Evolutionary conservation across 2,113 vertebrate genomes (phyloP).

Genomic region (Ranitomeya variabilis): DNA sequence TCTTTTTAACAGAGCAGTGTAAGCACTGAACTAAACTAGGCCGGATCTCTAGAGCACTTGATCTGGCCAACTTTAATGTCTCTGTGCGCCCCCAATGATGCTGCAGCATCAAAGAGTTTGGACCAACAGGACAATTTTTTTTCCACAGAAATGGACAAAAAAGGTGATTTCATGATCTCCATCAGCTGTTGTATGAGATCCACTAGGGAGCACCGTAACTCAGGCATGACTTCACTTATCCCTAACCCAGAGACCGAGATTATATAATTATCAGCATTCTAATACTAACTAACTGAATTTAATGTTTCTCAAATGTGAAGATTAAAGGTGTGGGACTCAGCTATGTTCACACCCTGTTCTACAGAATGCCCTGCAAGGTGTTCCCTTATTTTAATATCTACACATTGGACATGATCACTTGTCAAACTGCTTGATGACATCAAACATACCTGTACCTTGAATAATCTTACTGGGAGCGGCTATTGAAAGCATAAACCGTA

Average conservation of each 20-base stretch:
- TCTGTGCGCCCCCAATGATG: too few relatives aligned
- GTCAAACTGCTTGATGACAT: slow-evolving; percentile 11
- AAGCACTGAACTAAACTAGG: too few relatives aligned
- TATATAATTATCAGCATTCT: slow-evolving; percentile 22
- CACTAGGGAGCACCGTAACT: slow-evolving; percentile 43
- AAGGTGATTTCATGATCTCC: not conserved
- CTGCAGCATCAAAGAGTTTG: too few relatives aligned
- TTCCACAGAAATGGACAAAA: not conserved
- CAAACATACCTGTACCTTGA: slow-evolving; percentile 32
- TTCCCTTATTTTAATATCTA: not conserved
- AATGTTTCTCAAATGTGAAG: not conserved
- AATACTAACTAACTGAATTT: not conserved
- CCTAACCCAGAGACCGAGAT: not conserved
- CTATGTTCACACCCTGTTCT: slow-evolving; percentile 47
- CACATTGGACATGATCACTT: slow-evolving; percentile 19
- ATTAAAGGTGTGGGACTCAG: slow-evolving; percentile 37
- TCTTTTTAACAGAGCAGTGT: too few relatives aligned
- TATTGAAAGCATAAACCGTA: slow-evolving; percentile 8
- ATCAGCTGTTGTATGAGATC: not conserved
- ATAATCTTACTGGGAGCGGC: slow-evolving; percentile 35
- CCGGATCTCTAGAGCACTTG: too few relatives aligned
- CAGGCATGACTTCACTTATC: not conserved
- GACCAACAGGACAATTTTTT: too few relatives aligned
- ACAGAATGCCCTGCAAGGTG: slow-evolving; percentile 47
- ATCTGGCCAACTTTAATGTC: too few relatives aligned